phyloP scores from a whole-genome alignment of 2,888 invertebrate genomes.

The Pocota personata region DNA sequence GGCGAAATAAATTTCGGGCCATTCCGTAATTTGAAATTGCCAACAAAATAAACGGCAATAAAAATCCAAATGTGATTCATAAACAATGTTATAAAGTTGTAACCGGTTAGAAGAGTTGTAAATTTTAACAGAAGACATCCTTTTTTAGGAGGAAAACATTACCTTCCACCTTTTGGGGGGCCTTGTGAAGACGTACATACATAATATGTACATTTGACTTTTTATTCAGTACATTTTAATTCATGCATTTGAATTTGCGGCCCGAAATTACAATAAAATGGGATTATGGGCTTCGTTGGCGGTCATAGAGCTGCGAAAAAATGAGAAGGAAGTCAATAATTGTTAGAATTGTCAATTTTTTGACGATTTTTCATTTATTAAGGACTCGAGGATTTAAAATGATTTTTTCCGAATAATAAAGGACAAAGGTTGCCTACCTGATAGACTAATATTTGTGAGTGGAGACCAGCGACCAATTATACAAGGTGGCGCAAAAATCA shows the following conservation, averaged over 20 bases:
- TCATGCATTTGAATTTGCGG: constrained; percentile 34
- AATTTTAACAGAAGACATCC: constrained; percentile 51
- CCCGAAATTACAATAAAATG: constrained; percentile 31
- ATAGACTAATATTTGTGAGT: too few relatives aligned
- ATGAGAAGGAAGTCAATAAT: too few relatives aligned
- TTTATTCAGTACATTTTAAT: constrained; percentile 49
- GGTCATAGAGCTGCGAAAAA: not conserved
- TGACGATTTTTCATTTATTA: too few relatives aligned
- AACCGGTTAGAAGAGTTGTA: constrained; percentile 62
- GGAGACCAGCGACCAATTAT: too few relatives aligned
- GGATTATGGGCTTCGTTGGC: constrained; percentile 18
- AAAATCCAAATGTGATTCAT: constrained; percentile 69
- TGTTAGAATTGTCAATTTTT: too few relatives aligned
- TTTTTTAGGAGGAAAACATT: constrained; percentile 22
- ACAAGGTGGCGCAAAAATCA: too few relatives aligned
- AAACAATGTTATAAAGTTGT: constrained; percentile 70
- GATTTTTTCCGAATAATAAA: too few relatives aligned
- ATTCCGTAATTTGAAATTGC: constrained; percentile 59
- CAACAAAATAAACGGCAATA: constrained; percentile 69
- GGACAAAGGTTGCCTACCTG: too few relatives aligned
- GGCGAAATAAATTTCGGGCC: constrained; percentile 60
- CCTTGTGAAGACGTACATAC: not conserved
- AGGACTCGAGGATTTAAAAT: too few relatives aligned
- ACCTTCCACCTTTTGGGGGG: constrained; percentile 18
- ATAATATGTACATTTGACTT: constrained; percentile 36